Base-by-base conservation (phyloP, 2,888 invertebrate species). In the Aporophyla lueneburgensis region DNA sequence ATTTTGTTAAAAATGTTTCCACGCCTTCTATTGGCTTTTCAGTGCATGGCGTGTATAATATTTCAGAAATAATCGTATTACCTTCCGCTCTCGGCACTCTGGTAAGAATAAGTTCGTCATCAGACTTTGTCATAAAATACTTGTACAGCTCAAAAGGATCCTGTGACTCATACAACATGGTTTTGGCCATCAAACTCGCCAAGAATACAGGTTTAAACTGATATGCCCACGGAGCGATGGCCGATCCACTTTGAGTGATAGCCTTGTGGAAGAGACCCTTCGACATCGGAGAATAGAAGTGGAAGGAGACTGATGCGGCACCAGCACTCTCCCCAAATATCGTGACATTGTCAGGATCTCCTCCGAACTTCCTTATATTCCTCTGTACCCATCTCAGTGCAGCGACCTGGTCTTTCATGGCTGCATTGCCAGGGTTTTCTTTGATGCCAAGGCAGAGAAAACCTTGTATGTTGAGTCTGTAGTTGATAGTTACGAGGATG, bases 241-340 rank as follows among this genome's bases (percentile, higher is more conserved):
- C 91, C 0, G 96, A 96, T 3, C 96, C 96, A 78, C 96, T 96
- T 76, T 96, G 94, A 43, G 92, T 83, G 21, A 96, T 95, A 1
- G 93, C 96, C 88, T 92, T 95, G 63, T 95, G 94, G 70, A 96
- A 96, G 0, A 95, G 86, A 0, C 95, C 95, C 83, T 91, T 94
- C 0, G 96, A 93, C 94, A 94, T 94, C 0, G 93, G 93, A 5
- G 96, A 96, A 0, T 95, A 78, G 2, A 95, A 67, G 27, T 95
- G 95, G 24, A 88, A 94, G 0, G 96, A 95, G 2, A 95, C 93
- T 0, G 96, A 93, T 0, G 92, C 89, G 0, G 89, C 93, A 2
- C 96, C 96, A 73, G 96, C 96, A 65, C 96, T 96, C 81, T 96
- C 96, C 0, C 96, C 96, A 76, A 96, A 94, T 65, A 95, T 80